These are phyloP conservation scores for Apamea sordens DNA, from an alignment of 2,888 invertebrate species.

Conservation along the genomic window DNA sequence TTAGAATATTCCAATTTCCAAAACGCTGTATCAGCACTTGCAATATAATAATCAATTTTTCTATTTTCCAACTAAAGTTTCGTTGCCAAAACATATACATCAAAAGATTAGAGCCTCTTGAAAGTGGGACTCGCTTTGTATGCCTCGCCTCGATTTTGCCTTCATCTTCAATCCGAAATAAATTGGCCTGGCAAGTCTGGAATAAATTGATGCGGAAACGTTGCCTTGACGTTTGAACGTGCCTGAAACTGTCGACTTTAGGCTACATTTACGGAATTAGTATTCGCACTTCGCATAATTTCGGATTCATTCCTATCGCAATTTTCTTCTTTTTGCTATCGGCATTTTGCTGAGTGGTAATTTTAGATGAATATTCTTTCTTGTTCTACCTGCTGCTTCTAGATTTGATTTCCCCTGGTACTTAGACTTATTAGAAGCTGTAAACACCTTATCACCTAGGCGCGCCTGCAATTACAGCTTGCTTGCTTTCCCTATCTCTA, in stretches of 20 bases:
- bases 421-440: not conserved
- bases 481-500: not conserved
- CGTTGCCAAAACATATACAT: constrained; percentile 44
- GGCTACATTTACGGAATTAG: constrained; percentile 28
- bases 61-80: constrained; percentile 3
- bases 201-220: constrained; percentile 30
- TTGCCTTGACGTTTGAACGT: not conserved
- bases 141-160: constrained; percentile 24
- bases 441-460: not conserved
- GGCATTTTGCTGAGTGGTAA: not conserved
- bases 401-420: not conserved
- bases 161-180: constrained; percentile 25
- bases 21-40: constrained; percentile 8
- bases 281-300: constrained; percentile 17
- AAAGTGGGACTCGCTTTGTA: constrained; percentile 14
- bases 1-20: not conserved
- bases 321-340: not conserved
- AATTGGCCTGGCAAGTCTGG: constrained; percentile 29
- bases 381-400: not conserved
- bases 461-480: not conserved
- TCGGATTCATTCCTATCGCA: not conserved
- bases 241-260: constrained; percentile 5
- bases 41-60: not conserved
- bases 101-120: constrained; percentile 24
- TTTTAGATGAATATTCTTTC: not conserved